Base-by-base conservation (phyloP, 2,797 vertebrate genomes). In the Pterois miles region DNA sequence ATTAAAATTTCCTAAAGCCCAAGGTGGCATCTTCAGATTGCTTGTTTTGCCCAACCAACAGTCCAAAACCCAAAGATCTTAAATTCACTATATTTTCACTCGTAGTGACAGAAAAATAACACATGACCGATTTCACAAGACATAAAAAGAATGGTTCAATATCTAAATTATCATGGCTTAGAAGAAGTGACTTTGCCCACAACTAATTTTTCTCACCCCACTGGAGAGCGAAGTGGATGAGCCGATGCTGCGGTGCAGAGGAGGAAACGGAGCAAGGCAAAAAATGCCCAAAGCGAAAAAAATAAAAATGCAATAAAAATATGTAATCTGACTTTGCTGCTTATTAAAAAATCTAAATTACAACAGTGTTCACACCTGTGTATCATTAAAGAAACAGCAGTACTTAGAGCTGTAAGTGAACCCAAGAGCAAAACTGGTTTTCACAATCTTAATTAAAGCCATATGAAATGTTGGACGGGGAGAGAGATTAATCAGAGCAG, bases 291-390 rank as follows among this genome's bases (percentile, higher is more conserved):
- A 3, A 48, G 8, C 25, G 34, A 59, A 59, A 81, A 12, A 36
- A 20, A 72, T 36, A 38, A 18, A 57, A 76, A 56, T 33, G 56
- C 25, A 33, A 70, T 43, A 14, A 46, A 34, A 80, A 33, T 16
- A 6, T 40, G 22, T 36, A 53, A 34, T 36, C 18, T 54, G 43
- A 25, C 11, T 64, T 53, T 62, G 40, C 3, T 34, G 33, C 40
- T 69, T 74, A 69, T 77, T 73, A 66, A 67, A 81, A 76, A 65
- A 23, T 50, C 48, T 50, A 7, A 54, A 58, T 74, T 70, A 65
- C 34, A 22, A 50, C 8, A 33, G 40, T 57, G 29, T 57, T 63
- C 11, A 25, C n/a, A 65, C 53, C 43, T 59, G 64, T 59, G 62
- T 48, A 62, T 38, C 65, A 53, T 56, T 40, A 33, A 23, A 27